A percentile compares a stretch with the other conserved stretches of the same genome.
Conservation (phyloP, 2,797 vertebrate species). For the Oreonectes daqikongensis region DNA sequence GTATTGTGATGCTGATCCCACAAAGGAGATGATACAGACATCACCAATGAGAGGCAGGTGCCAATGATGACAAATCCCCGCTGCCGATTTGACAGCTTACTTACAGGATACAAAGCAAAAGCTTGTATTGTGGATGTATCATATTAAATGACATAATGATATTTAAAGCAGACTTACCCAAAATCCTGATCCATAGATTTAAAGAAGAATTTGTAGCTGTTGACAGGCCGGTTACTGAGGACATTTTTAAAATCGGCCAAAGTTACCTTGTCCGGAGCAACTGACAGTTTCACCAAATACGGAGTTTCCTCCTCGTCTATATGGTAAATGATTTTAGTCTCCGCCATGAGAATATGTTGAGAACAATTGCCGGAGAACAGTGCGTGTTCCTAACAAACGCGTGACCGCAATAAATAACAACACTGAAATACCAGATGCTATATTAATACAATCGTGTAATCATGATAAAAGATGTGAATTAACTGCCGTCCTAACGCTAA, state of each 20-base stretch:
- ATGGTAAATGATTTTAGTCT: conserved; percentile 98
- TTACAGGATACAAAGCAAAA: neutral
- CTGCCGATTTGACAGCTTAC: conserved; percentile 41
- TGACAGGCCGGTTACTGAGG: conserved; percentile 91
- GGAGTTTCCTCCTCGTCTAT: conserved; percentile 98
- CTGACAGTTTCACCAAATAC: conserved; percentile 92
- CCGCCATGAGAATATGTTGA: conserved; percentile 87
- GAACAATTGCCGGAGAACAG: conserved; percentile 74
- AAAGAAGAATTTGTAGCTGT: conserved; percentile 98
- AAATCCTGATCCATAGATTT: conserved; percentile 99
- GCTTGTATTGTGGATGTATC: too few relatives aligned
- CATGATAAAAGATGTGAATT: conserved; percentile 60
- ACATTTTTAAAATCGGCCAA: conserved; percentile 97
- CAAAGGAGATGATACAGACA: conserved; percentile 40
- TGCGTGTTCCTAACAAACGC: conserved; percentile 63
- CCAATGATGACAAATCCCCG: conserved; percentile 15
- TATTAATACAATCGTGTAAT: conserved; percentile 48
- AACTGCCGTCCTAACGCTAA: conserved; percentile 53
- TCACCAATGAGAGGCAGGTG: conserved; percentile 31
- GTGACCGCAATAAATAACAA: conserved; percentile 66
- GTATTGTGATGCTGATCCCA: conserved; percentile 1
- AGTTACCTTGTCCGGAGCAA: conserved; percentile 92
- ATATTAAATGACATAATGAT: neutral
- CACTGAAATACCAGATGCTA: conserved; percentile 63
- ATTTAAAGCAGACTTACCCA: conserved; percentile 79